Evolutionary conservation across 2,113 vertebrate species (phyloP), one percentile per base, ranked within the genome.

Genomic region (Columba janthina): DNA sequence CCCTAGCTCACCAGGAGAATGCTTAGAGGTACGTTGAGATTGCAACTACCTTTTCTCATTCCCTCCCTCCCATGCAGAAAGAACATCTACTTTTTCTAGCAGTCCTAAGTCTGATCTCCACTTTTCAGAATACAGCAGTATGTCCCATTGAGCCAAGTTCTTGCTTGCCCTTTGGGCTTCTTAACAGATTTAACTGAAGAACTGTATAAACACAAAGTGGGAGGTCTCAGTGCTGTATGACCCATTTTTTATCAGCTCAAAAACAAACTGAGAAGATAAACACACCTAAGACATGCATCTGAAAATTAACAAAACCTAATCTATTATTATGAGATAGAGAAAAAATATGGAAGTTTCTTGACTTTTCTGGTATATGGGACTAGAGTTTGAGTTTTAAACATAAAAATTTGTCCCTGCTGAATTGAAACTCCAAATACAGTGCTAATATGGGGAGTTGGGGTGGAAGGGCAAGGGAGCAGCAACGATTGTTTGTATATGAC

Each of bases 331-430:
- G 11, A 73, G 13, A 36, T 29, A 56, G 67, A 40, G 4, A 42
- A 0, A 50, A 83, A 66, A 50, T 11, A 15, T 2, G 1, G 2
- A 58, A 62, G 1, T 34, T 85, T 62, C n/a, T 83, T 3, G 5
- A 6, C 10, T 42, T 71, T 64, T 81, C 15, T 48, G 11, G 6
- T 57, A 20, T 36, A 2, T 42, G 66, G 66, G 22, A 53, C 22
- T 44, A 2, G 3, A 51, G 16, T 53, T 56, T 12, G 1, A 11
- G 60, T 53, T 85, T 78, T 57, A 44, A 86, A 60, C 5, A 25
- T 16, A 15, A 67, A 69, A 54, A 13, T 7, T 32, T 1, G 4
- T 25, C 10, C 12, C 8, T 22, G 10, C 5, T 50, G 46, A 73
- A 84, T 0, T 75, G n/a, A 32, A 74, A 28, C 4, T 60, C 25